These are phyloP conservation scores for Hyla sarda DNA, from an alignment of 2,113 vertebrate species.

Conservation along the genomic window DNA sequence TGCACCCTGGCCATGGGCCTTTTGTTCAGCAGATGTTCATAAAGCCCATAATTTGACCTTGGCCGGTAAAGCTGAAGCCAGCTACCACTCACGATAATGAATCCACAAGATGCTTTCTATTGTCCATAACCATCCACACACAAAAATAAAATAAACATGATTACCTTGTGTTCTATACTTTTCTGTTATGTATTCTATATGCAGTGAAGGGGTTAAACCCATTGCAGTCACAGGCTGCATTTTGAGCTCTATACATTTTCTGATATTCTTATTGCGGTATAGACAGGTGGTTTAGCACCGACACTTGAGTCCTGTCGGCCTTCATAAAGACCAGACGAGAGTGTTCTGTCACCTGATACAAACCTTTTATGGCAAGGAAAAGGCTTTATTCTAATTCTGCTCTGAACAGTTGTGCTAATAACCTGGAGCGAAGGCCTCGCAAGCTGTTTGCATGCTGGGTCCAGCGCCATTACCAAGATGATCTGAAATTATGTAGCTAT, in stretches of 20 bases:
- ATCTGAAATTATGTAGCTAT: constrained; percentile 37
- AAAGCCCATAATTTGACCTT: constrained; percentile 15
- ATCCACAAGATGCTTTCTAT: background rate
- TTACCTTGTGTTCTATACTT: background rate
- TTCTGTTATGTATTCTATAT: background rate
- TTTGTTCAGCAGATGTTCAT: constrained; percentile 10
- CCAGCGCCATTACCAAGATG: constrained; percentile 49
- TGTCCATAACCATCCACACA: background rate
- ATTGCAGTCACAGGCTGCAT: background rate
- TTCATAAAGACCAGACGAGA: constrained; percentile 31
- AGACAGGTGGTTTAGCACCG: constrained; percentile 52
- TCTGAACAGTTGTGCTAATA: constrained; percentile 50
- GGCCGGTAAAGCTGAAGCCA: background rate
- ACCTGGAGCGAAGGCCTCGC: constrained; percentile 47
- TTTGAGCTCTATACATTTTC: background rate
- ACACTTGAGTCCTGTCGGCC: constrained; percentile 21
- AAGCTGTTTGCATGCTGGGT: constrained; percentile 48
- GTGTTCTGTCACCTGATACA: constrained; percentile 29
- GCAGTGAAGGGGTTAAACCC: background rate
- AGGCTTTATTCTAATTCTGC: constrained; percentile 39
- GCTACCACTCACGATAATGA: background rate
- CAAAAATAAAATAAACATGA: background rate
- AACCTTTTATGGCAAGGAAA: constrained; percentile 35
- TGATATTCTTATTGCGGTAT: background rate
- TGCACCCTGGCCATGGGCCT: background rate